Evolutionary conservation across 2,113 vertebrate species (phyloP).

Genomic region (Sarotherodon lohbergeri): DNA sequence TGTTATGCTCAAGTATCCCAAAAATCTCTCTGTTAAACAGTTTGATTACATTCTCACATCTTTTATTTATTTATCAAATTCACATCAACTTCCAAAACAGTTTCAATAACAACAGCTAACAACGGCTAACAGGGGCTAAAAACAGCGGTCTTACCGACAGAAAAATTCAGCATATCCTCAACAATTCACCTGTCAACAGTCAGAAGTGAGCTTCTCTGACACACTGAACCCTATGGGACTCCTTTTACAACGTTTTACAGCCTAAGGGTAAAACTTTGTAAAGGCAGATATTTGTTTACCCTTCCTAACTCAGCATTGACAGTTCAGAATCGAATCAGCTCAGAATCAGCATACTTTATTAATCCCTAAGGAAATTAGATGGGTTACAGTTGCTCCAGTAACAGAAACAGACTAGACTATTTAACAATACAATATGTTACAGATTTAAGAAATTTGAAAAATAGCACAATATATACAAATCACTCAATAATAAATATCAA

Average conservation of each 20-base stretch:
- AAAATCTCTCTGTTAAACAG: background rate
- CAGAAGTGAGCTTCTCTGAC: background rate
- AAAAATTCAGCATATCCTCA: background rate
- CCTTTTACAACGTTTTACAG: background rate
- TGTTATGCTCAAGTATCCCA: background rate
- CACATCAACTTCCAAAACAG: background rate
- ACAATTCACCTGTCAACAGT: background rate
- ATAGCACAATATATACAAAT: background rate
- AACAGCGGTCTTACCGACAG: background rate
- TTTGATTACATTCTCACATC: background rate
- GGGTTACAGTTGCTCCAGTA: background rate
- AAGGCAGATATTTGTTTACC: background rate
- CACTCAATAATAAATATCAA: background rate
- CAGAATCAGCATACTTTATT: background rate
- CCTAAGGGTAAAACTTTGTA: background rate
- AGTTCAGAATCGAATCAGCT: background rate
- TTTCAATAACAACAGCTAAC: background rate
- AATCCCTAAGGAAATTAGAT: background rate
- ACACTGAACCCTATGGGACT: background rate
- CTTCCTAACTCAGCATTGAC: background rate
- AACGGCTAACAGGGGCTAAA: background rate
- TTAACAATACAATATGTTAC: background rate
- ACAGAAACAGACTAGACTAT: background rate
- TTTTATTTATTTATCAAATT: background rate
- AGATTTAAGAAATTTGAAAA: background rate